A percentile compares a stretch with the other conserved stretches of the same genome.
These are phyloP conservation scores for Chloropsis hardwickii DNA, from an alignment of 2,113 vertebrate species.

Conservation along the genomic window DNA sequence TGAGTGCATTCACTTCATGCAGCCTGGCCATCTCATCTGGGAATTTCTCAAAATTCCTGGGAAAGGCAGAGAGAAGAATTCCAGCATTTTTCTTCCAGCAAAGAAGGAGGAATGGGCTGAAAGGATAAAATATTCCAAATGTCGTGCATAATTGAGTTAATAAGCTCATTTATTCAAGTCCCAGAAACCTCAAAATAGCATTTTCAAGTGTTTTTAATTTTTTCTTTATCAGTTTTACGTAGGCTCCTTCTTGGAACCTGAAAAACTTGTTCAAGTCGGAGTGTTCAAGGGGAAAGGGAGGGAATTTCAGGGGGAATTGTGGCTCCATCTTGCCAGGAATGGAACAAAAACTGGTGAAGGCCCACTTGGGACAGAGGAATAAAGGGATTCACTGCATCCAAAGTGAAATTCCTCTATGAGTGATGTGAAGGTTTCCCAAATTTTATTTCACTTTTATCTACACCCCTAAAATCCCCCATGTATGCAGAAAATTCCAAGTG, in stretches of 20 bases:
- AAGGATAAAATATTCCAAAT: not conserved
- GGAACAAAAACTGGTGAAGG: too few species aligned
- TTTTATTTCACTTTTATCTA: not conserved
- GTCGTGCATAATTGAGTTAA: slow-evolving; percentile 23
- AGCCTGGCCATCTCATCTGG: not conserved
- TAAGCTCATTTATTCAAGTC: not conserved
- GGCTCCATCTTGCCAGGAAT: not conserved
- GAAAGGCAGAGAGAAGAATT: not conserved
- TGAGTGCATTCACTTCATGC: not conserved
- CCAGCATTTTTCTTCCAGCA: not conserved
- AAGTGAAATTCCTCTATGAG: not conserved
- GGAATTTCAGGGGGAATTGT: not conserved
- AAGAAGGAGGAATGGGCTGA: not conserved
- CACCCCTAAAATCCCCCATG: not conserved
- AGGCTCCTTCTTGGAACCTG: not conserved
- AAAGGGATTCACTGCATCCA: not conserved
- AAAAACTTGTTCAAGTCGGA: not conserved
- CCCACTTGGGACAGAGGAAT: not conserved
- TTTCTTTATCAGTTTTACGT: not conserved
- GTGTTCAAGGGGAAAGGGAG: not conserved
- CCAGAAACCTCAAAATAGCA: not conserved
- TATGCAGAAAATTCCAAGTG: not conserved
- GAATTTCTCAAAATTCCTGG: not conserved
- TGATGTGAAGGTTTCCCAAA: not conserved
- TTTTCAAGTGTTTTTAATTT: slow-evolving; percentile 4